A percentile compares a stretch with the other conserved stretches of the same genome.
These are phyloP conservation scores for Ellobius talpinus DNA, from an alignment of 2,113 vertebrate genomes.

Conservation along the genomic window DNA sequence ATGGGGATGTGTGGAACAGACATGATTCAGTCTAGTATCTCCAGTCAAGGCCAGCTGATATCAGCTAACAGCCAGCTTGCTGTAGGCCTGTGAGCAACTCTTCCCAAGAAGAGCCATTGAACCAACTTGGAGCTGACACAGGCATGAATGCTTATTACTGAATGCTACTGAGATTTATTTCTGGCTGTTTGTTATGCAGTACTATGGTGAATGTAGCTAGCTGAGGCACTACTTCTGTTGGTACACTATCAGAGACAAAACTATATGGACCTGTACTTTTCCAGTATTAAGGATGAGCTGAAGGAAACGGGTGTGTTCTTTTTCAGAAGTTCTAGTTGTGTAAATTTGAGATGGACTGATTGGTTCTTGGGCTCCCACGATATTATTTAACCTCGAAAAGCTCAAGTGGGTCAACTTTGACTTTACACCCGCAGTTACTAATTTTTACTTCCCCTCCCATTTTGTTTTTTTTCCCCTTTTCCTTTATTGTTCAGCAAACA, in stretches of 20 bases:
- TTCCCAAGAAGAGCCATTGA: slow-evolving; percentile 25
- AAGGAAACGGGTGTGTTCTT: not conserved
- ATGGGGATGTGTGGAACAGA: not conserved
- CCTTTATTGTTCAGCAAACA: slow-evolving; percentile 41
- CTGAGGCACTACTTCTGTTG: slow-evolving; percentile 9
- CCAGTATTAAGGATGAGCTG: not conserved
- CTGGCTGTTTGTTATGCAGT: slow-evolving; percentile 29
- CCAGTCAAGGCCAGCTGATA: not conserved
- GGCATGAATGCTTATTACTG: not conserved
- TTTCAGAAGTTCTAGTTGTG: slow-evolving; percentile 30
- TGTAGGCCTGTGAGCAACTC: not conserved
- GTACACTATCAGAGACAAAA: slow-evolving; percentile 26
- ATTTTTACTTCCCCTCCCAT: not conserved
- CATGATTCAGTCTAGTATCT: not conserved
- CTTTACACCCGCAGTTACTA: not conserved
- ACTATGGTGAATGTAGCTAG: not conserved
- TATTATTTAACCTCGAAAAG: not conserved
- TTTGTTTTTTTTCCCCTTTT: slow-evolving; percentile 39
- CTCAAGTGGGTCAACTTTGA: slow-evolving; percentile 40
- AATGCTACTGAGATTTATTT: not conserved
- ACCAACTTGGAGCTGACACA: not conserved
- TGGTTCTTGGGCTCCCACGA: not conserved
- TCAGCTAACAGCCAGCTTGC: not conserved
- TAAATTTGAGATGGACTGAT: not conserved
- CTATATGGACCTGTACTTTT: slow-evolving; percentile 30